A percentile compares a stretch with the other conserved stretches of the same genome.
Conservation (phyloP, 2,888 invertebrate genomes). For the Eristalis pertinax region DNA sequence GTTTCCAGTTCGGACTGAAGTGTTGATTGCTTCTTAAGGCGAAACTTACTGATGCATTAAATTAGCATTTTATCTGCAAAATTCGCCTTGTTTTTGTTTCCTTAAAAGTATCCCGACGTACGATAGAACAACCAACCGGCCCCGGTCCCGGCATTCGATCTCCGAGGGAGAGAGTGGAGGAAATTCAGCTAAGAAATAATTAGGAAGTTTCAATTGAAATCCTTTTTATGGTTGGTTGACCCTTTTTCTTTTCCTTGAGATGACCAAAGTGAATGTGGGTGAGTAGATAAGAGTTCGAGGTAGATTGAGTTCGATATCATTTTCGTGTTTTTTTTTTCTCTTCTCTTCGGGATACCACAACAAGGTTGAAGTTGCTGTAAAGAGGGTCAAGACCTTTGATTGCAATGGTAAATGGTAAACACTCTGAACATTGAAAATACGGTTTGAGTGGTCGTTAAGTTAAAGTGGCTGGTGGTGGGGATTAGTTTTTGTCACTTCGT, state of each 20-base stretch:
- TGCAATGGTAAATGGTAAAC: not conserved
- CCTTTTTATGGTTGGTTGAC: slow-evolving; percentile 41
- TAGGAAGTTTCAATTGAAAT: slow-evolving; percentile 52
- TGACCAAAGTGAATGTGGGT: slow-evolving; percentile 12
- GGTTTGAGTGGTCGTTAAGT: not conserved
- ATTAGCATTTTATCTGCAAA: slow-evolving; percentile 57
- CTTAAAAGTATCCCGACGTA: not conserved
- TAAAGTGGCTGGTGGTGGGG: not conserved
- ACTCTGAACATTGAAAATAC: not conserved
- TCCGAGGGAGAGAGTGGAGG: slow-evolving; percentile 1
- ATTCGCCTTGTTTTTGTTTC: slow-evolving; percentile 5
- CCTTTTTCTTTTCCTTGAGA: not conserved
- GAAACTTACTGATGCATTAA: slow-evolving; percentile 53
- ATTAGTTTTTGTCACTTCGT: not conserved
- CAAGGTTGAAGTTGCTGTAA: not conserved
- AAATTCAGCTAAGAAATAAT: slow-evolving; percentile 45
- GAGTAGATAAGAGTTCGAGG: not conserved
- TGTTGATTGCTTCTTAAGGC: slow-evolving; percentile 56
- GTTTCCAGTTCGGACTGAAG: slow-evolving; percentile 9
- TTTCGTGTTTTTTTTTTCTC: not conserved
- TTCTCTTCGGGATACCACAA: not conserved
- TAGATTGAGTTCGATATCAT: not conserved
- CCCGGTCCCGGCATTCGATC: not conserved
- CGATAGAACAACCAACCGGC: not conserved
- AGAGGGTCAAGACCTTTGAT: not conserved